Percentiles rank a stretch among this genome's conserved stretches.
These are phyloP conservation scores for Phodopus roborovskii DNA, from an alignment of 2,113 vertebrate species.

Conservation along the genomic window DNA sequence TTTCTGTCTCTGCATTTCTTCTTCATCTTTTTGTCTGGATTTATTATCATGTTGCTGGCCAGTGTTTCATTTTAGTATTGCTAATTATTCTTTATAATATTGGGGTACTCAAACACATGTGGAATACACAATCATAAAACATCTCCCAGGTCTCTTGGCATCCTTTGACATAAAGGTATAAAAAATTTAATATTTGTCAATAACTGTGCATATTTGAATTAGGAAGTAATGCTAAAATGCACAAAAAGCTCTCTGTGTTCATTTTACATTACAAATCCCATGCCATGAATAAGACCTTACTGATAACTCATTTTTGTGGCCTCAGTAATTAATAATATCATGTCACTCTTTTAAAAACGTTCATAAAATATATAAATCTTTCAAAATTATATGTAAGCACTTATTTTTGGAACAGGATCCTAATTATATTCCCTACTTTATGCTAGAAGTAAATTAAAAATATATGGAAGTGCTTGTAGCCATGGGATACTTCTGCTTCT, in stretches of 20 bases:
- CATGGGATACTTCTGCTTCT: not conserved
- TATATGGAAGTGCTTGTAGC: not conserved
- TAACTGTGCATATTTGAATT: not conserved
- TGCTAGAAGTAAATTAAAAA: constrained; percentile 16
- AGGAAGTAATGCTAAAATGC: not conserved
- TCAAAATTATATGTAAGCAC: not conserved
- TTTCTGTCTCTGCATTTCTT: not conserved
- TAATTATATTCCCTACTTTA: not conserved
- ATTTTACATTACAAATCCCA: not conserved
- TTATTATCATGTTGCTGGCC: not conserved
- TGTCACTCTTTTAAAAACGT: not conserved
- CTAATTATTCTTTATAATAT: not conserved
- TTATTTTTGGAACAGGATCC: not conserved
- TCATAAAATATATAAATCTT: not conserved
- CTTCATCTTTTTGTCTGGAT: not conserved
- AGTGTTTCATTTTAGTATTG: not conserved
- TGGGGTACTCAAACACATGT: rapidly evolving
- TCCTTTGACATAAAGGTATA: not conserved
- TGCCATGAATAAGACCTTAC: not conserved
- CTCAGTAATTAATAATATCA: not conserved
- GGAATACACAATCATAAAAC: not conserved
- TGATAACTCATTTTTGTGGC: not conserved
- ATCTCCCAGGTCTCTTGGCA: not conserved
- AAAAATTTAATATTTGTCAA: not conserved
- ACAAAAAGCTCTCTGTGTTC: not conserved